Evolutionary conservation across 2,797 vertebrate species (phyloP), one percentile per base, ranked within the genome.

Genomic region (Benthosema pterotum): DNA sequence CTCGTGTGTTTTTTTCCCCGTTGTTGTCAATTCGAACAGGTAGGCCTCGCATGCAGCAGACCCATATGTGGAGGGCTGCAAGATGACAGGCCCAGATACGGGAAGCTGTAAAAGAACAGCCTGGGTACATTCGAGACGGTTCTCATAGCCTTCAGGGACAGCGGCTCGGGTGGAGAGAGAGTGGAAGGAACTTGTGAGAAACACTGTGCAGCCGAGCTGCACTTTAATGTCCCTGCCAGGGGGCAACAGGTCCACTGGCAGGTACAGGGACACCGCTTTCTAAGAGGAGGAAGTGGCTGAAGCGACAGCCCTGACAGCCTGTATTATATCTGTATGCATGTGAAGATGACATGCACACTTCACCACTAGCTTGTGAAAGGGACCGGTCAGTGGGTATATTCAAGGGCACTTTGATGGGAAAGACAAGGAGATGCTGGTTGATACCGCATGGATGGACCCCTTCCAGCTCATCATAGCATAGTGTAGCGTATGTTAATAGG

Each of bases 21-120:
- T 72, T 68, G 32, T 38, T 71, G 79, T 78, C 80, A 83, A 89
- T 85, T 74, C 43, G 64, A 85, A 75, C 88, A 89, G 87, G 87
- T 90, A 87, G 80, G 69, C 69, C 75, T 57, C n/a, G n/a, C n/a
- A n/a, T n/a, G 75, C 78, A 77, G 61, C 75, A 60, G 64, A 78
- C 71, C 80, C 72, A 8, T n/a, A n/a, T 76, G 84, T 88, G 82
- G 66, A 75, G 72, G 71, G 79, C 32, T 72, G 63, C 73, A 89
- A n/a, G 89, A 90, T 89, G 78, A 83, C 82, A 89, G 79, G 65
- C 67, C 82, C 76, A 83, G 91, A 91, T 91, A 91, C 77, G 73
- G 74, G 67, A 69, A 57, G 73, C 1, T 38, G 72, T 79, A 69
- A 80, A 80, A 84, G 80, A 88, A 80, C 85, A 80, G 73, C 69